Percentiles rank a stretch among this genome's conserved stretches.
phyloP scores from a whole-genome alignment of 2,797 vertebrate genomes.

The Chiloscyllium punctatum region DNA sequence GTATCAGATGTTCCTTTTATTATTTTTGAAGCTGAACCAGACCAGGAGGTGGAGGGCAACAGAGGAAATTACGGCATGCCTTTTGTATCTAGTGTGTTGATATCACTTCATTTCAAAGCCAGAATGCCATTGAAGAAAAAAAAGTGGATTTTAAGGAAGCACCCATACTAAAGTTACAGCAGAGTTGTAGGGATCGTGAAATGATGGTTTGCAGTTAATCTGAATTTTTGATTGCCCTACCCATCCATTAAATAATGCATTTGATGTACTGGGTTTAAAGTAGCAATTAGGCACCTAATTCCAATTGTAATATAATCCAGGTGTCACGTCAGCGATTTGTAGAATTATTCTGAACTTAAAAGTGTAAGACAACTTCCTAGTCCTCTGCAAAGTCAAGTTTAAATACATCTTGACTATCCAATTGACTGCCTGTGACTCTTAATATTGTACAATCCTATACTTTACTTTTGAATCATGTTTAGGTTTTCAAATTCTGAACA shows the following conservation, averaged over 20 bases:
- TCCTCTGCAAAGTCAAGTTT: neutral
- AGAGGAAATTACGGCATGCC: neutral
- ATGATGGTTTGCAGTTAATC: neutral
- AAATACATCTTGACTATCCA: neutral
- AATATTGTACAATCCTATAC: neutral
- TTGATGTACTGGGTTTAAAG: neutral
- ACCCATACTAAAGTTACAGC: neutral
- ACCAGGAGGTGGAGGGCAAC: neutral
- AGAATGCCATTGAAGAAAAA: neutral
- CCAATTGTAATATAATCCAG: neutral
- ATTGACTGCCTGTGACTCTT: neutral
- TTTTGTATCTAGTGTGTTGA: neutral
- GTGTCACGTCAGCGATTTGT: neutral
- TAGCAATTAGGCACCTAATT: neutral
- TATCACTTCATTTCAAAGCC: neutral
- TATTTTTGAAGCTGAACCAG: neutral
- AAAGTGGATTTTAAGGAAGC: neutral
- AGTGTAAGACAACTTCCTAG: neutral
- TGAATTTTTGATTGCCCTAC: neutral
- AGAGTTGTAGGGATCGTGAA: neutral
- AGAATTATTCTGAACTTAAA: neutral
- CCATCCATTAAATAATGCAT: neutral
- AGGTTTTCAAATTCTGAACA: no score
- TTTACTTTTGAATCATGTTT: neutral
- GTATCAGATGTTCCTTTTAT: constrained; percentile 16